Base-by-base conservation (phyloP, 1,140 invertebrate genomes). In the Penaeus chinensis region DNA sequence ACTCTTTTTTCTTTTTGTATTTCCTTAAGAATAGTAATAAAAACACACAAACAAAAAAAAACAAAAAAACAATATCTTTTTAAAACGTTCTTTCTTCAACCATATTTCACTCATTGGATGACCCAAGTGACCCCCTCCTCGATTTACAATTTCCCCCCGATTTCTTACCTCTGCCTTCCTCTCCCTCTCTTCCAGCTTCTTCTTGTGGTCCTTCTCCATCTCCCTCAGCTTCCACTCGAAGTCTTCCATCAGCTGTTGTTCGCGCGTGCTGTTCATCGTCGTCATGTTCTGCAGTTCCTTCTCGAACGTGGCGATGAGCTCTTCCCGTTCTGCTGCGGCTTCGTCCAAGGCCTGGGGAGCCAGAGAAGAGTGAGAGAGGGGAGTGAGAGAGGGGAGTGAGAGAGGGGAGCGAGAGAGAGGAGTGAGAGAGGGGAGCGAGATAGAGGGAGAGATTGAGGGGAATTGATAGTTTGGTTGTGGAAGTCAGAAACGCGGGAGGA, bases 171-270 rank as follows among this genome's bases (percentile, higher is more conserved):
- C 24, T 90, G 91, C 84, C 91, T 92, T 89, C 93, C 93, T 90
- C 92, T 92, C 89, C 81, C 91, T 92, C 71, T 94, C 94, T 79
- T 94, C 93, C 22, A 94, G 89, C 90, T 94, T 93, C 89, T 93
- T 93, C 91, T 95, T 95, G 90, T 94, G 95, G 24, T 92, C 92
- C 84, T 93, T 92, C 91, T 95, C 93, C 87, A 95, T 94, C 91
- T 95, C 94, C 69, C 94, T 91, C 61, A 95, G 91, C 91, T 95
- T 95, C 94, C 95, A 95, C 92, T 95, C 95, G 89, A 95, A 95
- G 91, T 95, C 95, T 81, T 95, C 94, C 91, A 95, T 92, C 27
- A 95, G 91, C 89, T 94, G 93, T 84, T 95, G 94, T 91, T 95
- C 94, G 84, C 94, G 93, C 88, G 92, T 92, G n/a, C 62, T 82